Conservation (phyloP, 2,888 invertebrate species). For the Diarsia dahlii region DNA sequence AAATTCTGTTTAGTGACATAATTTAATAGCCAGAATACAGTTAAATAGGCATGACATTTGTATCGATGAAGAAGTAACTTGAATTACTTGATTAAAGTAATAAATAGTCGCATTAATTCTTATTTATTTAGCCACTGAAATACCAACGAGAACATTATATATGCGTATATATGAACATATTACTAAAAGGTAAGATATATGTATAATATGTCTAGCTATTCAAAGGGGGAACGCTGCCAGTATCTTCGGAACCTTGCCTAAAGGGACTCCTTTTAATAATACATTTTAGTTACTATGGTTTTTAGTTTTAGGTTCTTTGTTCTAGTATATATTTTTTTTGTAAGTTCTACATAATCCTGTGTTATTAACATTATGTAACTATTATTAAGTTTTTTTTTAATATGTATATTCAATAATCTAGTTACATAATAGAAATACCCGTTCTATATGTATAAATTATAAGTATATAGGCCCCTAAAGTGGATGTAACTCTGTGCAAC, state of each 20-base stretch:
- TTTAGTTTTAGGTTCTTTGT: too few species aligned
- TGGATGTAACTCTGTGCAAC: conserved; percentile 13
- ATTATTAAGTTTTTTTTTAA: too few species aligned
- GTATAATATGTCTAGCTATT: too few species aligned
- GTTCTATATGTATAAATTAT: neutral
- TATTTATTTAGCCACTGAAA: neutral
- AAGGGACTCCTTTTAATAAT: too few species aligned
- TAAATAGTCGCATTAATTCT: neutral
- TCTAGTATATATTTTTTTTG: too few species aligned
- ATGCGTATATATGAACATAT: neutral
- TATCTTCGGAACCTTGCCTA: too few species aligned
- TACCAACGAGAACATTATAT: neutral
- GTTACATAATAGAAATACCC: neutral
- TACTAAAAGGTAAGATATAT: neutral
- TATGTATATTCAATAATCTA: too few species aligned
- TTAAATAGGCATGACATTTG: neutral
- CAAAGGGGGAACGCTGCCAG: too few species aligned
- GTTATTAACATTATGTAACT: too few species aligned
- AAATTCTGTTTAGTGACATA: neutral
- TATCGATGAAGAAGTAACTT: neutral
- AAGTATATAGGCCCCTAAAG: conserved; percentile 3
- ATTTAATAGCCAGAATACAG: neutral
- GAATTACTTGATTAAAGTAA: too few species aligned
- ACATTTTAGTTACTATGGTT: too few species aligned
- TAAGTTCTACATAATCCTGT: too few species aligned